These are phyloP conservation scores for Patiria miniata DNA, from an alignment of 35 echinoderm and acorn worm species.

Conservation along the genomic window DNA sequence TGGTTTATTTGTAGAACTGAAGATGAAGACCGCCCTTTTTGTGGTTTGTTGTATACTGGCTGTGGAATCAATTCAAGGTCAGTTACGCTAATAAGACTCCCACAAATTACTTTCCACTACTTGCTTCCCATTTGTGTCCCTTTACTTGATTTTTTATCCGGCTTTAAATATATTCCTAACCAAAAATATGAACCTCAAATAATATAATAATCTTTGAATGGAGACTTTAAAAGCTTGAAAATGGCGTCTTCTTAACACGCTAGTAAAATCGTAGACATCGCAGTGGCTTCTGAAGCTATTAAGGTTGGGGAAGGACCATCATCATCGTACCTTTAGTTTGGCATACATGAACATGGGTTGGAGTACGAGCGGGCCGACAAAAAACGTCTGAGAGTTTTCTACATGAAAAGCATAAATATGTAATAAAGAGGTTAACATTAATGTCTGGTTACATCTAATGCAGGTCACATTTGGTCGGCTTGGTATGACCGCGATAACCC, in stretches of 20 bases:
- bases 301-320: background rate
- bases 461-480: background rate
- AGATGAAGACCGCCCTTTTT: background rate
- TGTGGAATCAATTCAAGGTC: slow-evolving; percentile 8
- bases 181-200: no score
- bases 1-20: background rate
- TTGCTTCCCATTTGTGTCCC: background rate
- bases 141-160: no score
- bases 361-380: background rate
- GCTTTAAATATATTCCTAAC: no score
- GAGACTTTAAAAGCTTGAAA: background rate
- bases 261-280: background rate
- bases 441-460: background rate
- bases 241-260: background rate
- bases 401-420: background rate
- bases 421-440: background rate
- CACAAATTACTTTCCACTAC: background rate
- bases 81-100: background rate
- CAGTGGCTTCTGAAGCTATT: background rate
- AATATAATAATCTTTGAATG: background rate
- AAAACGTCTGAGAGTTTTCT: background rate
- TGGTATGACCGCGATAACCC: background rate
- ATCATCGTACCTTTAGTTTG: background rate
- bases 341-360: background rate
- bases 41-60: background rate